Base-by-base conservation (phyloP, 2,888 invertebrate species). In the Drosophila infuscata region DNA sequence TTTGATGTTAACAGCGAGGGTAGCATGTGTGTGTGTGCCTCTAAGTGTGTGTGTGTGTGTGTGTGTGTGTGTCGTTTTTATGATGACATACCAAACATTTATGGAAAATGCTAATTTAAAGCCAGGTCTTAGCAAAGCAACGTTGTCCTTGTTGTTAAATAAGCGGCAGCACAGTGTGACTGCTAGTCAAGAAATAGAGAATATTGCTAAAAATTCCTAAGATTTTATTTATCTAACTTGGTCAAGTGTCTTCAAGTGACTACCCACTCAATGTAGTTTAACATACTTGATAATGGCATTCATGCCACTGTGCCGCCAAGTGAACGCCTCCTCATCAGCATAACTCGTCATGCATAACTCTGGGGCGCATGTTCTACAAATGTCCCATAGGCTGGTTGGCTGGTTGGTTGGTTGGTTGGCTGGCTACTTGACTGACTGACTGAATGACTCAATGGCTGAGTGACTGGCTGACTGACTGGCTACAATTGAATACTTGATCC, bases 61-160 rank as follows among this genome's bases (percentile, higher is more conserved):
- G 56, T 59, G 69, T 43, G 67, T 60, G 74, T 73, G 66, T 65
- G 69, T 73, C 58, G 65, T 73, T 76, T 81, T 85, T 81, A 84
- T 82, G 80, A 76, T 80, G 87, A 75, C 82, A 83, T 85, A 72
- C 85, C 74, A 82, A 82, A 82, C 82, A 87, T 84, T 84, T 83
- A 82, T 81, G 88, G 78, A 82, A 88, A 87, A 87, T 88, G 88
- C 77, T 88, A 88, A 87, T 87, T 86, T 87, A 81, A 82, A 88
- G 79, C 86, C 76, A 70, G 74, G 81, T 73, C 72, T 68, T 63
- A 72, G 54, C 56, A 64, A 65, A 9, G 25, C 12, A 12, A 49
- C 61, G 48, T 56, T 54, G 17, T 53, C 29, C 38, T 48, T 29
- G 38, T 36, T 52, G 63, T 51, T 68, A 20, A 61, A 29, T n/a